These are phyloP conservation scores for Pogona vitticeps DNA, from an alignment of 2,113 vertebrate genomes.

Conservation along the genomic window DNA sequence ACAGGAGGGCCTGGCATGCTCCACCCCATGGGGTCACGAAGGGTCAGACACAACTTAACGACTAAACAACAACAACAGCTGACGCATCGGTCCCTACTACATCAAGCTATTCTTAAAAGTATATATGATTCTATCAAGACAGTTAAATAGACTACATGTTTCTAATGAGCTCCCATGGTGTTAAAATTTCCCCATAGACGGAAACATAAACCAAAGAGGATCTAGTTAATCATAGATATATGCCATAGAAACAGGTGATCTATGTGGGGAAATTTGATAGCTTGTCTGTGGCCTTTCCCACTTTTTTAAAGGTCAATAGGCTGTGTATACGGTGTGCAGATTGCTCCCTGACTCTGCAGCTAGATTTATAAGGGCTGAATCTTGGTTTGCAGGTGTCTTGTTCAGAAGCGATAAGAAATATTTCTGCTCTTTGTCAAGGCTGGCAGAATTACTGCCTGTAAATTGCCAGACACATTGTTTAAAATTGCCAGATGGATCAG, in stretches of 20 bases:
- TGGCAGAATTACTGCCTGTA: constrained; percentile 48
- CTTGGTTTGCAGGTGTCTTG: constrained; percentile 34
- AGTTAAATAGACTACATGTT: background rate
- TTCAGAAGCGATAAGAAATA: constrained; percentile 55
- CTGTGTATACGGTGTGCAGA: constrained; percentile 14
- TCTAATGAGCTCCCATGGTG: background rate
- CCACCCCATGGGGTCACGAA: too few relatives aligned
- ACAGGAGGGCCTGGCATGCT: too few relatives aligned
- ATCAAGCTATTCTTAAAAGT: background rate
- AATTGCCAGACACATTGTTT: constrained; percentile 55
- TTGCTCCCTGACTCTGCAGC: constrained; percentile 23
- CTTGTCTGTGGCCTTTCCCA: background rate
- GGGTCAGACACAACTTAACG: too few relatives aligned
- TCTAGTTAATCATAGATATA: background rate
- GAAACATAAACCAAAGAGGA: background rate
- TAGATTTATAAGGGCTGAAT: constrained; percentile 55
- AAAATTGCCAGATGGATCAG: constrained; percentile 60
- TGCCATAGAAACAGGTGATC: background rate
- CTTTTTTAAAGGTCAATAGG: constrained; percentile 28
- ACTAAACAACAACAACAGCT: too few relatives aligned
- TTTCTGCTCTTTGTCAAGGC: constrained; percentile 55
- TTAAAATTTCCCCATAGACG: background rate
- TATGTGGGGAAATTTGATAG: background rate
- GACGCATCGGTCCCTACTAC: too few relatives aligned
- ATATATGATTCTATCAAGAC: background rate